Conservation (phyloP, 1,140 invertebrate species). For the Drosophila kepulauana region DNA sequence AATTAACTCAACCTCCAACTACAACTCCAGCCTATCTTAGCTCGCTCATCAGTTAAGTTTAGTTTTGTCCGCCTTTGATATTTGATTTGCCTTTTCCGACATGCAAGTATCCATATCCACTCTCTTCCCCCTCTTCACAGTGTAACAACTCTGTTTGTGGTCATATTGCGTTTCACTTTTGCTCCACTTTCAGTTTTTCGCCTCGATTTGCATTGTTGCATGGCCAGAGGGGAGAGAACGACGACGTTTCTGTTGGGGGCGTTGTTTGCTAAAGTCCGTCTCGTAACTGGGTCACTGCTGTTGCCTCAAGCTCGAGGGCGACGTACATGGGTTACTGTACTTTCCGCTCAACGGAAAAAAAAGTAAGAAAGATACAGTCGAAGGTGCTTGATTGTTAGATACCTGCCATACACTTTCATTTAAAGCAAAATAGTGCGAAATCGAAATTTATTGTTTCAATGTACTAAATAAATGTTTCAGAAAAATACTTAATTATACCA, state of each 20-base stretch:
- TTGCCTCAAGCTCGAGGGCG: conserved; percentile 40
- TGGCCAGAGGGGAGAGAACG: conserved; percentile 16
- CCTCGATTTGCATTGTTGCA: conserved; percentile 64
- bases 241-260: conserved; percentile 50
- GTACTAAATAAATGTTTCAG: too few relatives aligned
- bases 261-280: conserved; percentile 38
- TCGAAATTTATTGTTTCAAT: too few relatives aligned
- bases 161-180: conserved; percentile 80
- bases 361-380: conserved; percentile 60
- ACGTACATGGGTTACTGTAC: conserved; percentile 70
- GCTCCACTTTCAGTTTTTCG: conserved; percentile 67
- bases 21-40: neutral
- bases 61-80: conserved; percentile 49
- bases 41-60: neutral
- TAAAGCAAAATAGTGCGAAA: too few relatives aligned
- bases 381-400: conserved; percentile 19
- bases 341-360: conserved; percentile 13
- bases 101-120: conserved; percentile 16
- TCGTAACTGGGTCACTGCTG: conserved; percentile 67
- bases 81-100: conserved; percentile 53
- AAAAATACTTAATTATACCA: too few relatives aligned
- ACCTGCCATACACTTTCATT: too few relatives aligned
- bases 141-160: conserved; percentile 58
- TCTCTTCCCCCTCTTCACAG: neutral
- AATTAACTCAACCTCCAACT: conserved; percentile 38